These are phyloP conservation scores for Pangasius mekongensis DNA, from an alignment of 2,797 vertebrate genomes.

Conservation along the genomic window DNA sequence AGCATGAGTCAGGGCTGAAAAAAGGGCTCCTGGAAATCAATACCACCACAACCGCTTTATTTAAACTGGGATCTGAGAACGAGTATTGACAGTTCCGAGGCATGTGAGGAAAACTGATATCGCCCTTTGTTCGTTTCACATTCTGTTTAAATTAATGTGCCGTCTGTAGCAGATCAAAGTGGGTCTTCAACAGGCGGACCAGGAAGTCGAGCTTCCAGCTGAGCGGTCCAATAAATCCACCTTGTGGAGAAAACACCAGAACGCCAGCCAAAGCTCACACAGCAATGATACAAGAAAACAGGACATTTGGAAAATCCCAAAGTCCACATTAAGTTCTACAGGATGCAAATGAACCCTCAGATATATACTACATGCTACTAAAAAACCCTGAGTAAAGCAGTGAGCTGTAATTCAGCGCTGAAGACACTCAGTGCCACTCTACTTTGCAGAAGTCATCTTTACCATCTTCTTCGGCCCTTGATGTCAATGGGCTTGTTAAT, in stretches of 20 bases:
- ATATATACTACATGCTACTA: not conserved
- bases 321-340: constrained; percentile 6
- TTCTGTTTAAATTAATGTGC: not conserved
- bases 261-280: constrained; percentile 11
- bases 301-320: not conserved
- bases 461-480: constrained; percentile 89
- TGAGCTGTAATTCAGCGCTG: not conserved
- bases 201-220: not conserved
- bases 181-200: not conserved
- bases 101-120: not conserved
- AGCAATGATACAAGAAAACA: not conserved
- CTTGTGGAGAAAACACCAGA: not conserved
- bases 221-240: not conserved
- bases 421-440: not conserved
- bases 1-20: constrained; percentile 31
- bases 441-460: constrained; percentile 66
- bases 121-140: not conserved
- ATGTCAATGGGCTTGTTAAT: constrained; percentile 96
- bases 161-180: not conserved
- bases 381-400: not conserved
- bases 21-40: constrained; percentile 52
- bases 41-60: constrained; percentile 32
- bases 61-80: constrained; percentile 14
- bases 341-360: not conserved
- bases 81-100: constrained; percentile 26